These are phyloP conservation scores for Philopedon plagiatum DNA, from an alignment of 2,888 invertebrate genomes.

Conservation along the genomic window DNA sequence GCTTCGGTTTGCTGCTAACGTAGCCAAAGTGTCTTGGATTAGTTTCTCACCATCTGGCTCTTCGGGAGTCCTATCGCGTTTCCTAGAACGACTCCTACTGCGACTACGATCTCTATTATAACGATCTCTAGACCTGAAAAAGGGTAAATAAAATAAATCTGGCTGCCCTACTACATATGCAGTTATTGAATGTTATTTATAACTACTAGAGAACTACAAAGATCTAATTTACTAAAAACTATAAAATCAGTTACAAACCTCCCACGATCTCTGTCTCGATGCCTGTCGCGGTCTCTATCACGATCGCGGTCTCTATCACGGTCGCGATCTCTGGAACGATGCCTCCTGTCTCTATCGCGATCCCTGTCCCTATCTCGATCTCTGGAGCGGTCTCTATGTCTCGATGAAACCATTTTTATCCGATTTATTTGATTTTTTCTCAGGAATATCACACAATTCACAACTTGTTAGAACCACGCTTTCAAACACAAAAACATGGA, in stretches of 20 bases:
- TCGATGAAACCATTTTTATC: constrained; percentile 44
- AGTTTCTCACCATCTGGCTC: constrained; percentile 69
- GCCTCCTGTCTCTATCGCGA: constrained; percentile 60
- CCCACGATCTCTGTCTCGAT: constrained; percentile 52
- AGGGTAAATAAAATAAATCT: neutral
- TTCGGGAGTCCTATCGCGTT: constrained; percentile 59
- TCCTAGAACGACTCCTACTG: constrained; percentile 35
- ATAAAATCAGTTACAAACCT: no score
- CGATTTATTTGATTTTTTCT: neutral
- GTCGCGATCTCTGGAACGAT: constrained; percentile 64
- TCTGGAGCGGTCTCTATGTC: constrained; percentile 62
- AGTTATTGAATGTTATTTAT: no score
- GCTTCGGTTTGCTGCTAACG: constrained; percentile 66
- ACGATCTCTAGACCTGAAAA: constrained; percentile 43
- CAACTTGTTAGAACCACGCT: neutral
- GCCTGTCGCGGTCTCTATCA: constrained; percentile 55
- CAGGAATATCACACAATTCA: no score
- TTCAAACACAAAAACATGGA: neutral
- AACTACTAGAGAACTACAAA: no score
- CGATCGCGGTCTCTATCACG: constrained; percentile 61
- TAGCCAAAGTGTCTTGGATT: constrained; percentile 71
- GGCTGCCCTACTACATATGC: no score
- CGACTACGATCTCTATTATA: constrained; percentile 36
- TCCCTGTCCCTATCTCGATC: constrained; percentile 62
- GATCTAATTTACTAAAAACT: neutral